Evolutionary conservation across 2,888 invertebrate genomes (phyloP).

Genomic region (Cremastobaeus sp.): DNA sequence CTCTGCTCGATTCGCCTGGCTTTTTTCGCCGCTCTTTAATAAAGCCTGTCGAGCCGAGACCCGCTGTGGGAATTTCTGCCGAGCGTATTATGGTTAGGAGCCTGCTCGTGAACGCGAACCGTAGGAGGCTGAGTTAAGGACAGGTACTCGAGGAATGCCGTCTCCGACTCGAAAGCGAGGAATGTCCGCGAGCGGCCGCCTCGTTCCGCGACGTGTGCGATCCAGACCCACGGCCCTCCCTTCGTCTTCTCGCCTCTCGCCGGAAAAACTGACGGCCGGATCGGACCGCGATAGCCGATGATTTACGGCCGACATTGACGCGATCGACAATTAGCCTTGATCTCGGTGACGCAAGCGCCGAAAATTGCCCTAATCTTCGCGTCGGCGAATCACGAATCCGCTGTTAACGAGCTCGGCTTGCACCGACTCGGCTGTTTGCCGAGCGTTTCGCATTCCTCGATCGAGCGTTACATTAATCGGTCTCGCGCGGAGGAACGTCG

Average conservation of each 20-base stretch:
- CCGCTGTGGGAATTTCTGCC: conserved; percentile 27
- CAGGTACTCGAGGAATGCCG: conserved; percentile 74
- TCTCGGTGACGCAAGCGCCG: too few species aligned
- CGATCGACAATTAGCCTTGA: too few species aligned
- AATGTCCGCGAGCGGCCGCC: conserved; percentile 67
- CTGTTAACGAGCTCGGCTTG: too few species aligned
- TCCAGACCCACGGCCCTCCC: conserved; percentile 22
- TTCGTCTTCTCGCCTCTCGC: neutral
- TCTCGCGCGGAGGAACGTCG: too few species aligned
- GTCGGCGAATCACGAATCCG: too few species aligned
- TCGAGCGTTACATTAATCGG: too few species aligned
- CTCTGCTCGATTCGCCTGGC: neutral
- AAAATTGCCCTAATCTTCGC: too few species aligned
- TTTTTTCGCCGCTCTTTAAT: too few species aligned
- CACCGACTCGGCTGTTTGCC: too few species aligned
- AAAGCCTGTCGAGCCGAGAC: conserved; percentile 11
- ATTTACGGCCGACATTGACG: too few species aligned
- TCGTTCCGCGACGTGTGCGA: conserved; percentile 62
- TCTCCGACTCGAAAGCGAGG: conserved; percentile 63
- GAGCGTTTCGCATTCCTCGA: too few species aligned
- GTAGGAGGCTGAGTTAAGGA: conserved; percentile 71
- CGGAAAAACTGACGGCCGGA: neutral
- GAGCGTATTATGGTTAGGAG: conserved; percentile 65
- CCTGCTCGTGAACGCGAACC: conserved; percentile 68
- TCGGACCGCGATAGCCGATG: neutral